Percentiles rank a stretch among this genome's conserved stretches.
These are phyloP conservation scores for Upupa epops DNA, from an alignment of 2,113 vertebrate genomes.

Conservation along the genomic window DNA sequence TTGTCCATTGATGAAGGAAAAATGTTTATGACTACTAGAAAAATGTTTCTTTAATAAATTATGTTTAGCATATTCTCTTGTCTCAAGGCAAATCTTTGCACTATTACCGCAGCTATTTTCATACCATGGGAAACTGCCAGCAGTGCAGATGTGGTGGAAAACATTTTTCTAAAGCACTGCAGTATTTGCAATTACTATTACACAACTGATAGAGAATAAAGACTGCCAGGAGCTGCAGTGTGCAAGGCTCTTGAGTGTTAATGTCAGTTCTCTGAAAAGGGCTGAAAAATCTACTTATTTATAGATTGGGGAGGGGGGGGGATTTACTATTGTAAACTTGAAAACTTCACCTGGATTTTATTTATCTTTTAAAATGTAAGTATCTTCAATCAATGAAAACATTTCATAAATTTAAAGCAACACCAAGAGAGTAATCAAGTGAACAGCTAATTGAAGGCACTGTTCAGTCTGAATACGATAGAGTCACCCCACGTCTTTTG, in stretches of 20 bases:
- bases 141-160: neutral
- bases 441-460: neutral
- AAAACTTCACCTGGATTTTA: neutral
- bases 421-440: neutral
- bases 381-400: neutral
- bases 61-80: neutral
- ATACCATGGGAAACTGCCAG: neutral
- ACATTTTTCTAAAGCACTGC: neutral
- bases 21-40: neutral
- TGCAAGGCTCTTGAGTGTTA: conserved; percentile 15
- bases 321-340: neutral
- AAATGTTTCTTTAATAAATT: conserved; percentile 2
- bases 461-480: neutral
- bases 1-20: conserved; percentile 5
- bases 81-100: neutral
- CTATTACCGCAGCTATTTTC: neutral
- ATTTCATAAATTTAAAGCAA: neutral
- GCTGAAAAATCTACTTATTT: neutral
- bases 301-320: neutral
- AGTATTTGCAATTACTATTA: neutral
- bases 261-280: neutral
- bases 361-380: neutral
- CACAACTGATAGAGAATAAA: neutral
- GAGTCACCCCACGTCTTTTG: neutral
- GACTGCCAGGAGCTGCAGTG: neutral